These are phyloP conservation scores for Delichon dasypus DNA, from an alignment of 2,797 vertebrate genomes.

Conservation along the genomic window DNA sequence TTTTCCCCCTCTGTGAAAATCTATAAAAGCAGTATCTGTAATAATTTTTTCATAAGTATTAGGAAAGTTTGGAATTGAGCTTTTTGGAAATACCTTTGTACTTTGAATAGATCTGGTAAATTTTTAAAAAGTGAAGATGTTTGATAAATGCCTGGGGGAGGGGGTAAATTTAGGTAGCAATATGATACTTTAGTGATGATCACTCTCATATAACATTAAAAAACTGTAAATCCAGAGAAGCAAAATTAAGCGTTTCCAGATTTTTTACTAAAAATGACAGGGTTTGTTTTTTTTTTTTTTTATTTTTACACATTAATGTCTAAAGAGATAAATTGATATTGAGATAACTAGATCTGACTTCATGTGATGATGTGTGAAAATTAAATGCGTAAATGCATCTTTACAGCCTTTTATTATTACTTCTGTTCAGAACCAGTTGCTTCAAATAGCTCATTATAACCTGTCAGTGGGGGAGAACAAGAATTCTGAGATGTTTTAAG, in stretches of 20 bases:
- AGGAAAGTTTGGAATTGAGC: not conserved
- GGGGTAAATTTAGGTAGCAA: not conserved
- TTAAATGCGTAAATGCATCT: not conserved
- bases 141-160: not conserved
- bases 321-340: not conserved
- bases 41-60: not conserved
- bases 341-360: not conserved
- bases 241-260: not conserved
- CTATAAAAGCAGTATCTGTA: not conserved
- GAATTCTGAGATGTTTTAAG: constrained; percentile 61
- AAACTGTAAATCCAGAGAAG: not conserved
- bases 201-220: not conserved
- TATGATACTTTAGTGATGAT: not conserved
- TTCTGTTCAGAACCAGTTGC: not conserved
- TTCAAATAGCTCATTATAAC: constrained; percentile 8
- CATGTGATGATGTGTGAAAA: not conserved
- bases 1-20: not conserved
- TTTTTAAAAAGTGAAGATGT: not conserved
- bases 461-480: constrained; percentile 62
- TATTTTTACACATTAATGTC: not conserved
- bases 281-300: not conserved
- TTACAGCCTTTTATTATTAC: not conserved
- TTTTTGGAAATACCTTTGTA: not conserved
- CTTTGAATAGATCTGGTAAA: not conserved
- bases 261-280: not conserved